Base-by-base conservation (phyloP, 2,888 invertebrate genomes). In the Sesia bembeciformis region DNA sequence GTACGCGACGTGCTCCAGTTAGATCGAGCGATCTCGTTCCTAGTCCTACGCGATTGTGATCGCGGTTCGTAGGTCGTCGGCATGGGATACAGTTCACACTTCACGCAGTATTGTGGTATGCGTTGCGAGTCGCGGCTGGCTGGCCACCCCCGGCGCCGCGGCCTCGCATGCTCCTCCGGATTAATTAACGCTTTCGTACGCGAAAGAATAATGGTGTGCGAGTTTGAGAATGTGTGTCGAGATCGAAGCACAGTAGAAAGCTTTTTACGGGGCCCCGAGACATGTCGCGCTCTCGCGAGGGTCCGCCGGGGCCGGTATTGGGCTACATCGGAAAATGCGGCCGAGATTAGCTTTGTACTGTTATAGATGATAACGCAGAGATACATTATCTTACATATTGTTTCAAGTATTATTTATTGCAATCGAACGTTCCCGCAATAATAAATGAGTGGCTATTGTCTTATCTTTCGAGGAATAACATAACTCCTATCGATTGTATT, bases 61-160 rank as follows among this genome's bases (percentile, higher is more conserved):
- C 78, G 72, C 63, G 67, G 83, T 81, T 81, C 84, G 81, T 79
- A 82, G 85, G 84, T 83, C 85, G 81, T 72, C 81, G 81, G 78
- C 81, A 76, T 72, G 71, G 70, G 70, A 63, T 67, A 64, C 64
- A 63, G 61, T 58, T 56, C 58, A 49, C n/a, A 23, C 23, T 49
- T 41, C n/a, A 50, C 52, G 23, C 23, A 23, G 23, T 23, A 23
- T 23, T 23, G 23, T 23, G 23, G 23, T 23, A 23, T 23, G 23
- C 23, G 23, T 23, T 23, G 23, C n/a, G 23, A 23, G 23, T 23
- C 23, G 23, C 23, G 23, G 23, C 23, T 23, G 23, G 23, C 23
- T 23, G 23, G 2, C 23, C 23, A 23, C 23, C 23, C 40, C 8
- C 52, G 51, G 57, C 23, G 23, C 23, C 23, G 8, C 54, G 46